Evolutionary conservation across 1,140 invertebrate genomes (phyloP), one percentile per base, ranked within the genome.

Genomic region (Tyrophagus putrescentiae): DNA sequence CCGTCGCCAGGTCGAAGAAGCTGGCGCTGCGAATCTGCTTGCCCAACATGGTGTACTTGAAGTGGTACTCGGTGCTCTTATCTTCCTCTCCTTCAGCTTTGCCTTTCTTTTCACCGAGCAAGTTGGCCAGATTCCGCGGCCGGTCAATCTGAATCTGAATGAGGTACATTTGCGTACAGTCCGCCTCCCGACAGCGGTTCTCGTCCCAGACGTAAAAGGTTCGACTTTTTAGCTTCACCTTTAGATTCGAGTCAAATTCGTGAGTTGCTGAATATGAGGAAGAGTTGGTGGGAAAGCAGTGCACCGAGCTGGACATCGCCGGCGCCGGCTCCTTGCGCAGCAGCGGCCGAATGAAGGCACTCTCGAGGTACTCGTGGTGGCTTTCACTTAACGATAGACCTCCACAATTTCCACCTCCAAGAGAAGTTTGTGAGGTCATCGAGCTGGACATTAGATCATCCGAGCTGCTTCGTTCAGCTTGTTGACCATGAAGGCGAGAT

Each of bases 41-140:
- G 5, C 73, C 75, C 62, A 76, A 66, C 21, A 76, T 60, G 25
- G 72, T 71, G 63, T 73, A 75, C 63, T 72, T 73, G 61, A 76
- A 76, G 67, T 71, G 73, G 61, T 71, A 76, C 1, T 25, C 13
- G 7, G 21, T 28, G n/a, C n/a, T n/a, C n/a, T n/a, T n/a, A n/a
- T n/a, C n/a, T n/a, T n/a, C n/a, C n/a, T n/a, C n/a, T n/a, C n/a
- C n/a, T n/a, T n/a, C n/a, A n/a, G n/a, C n/a, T n/a, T n/a, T 18
- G 11, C 18, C 21, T 11, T 34, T 31, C 4, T 11, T 27, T 1
- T 13, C 4, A 3, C 3, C n/a, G 13, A 58, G 16, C 33, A 59
- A 16, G 21, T 45, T 60, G 1, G 18, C 6, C 5, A 61, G 23
- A 60, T 63, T 36, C 33, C 16, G 27, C 11, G 53, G n/a, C 21